These are phyloP conservation scores for Hylaeus anthracinus DNA, from an alignment of 1,140 invertebrate species.

Conservation along the genomic window DNA sequence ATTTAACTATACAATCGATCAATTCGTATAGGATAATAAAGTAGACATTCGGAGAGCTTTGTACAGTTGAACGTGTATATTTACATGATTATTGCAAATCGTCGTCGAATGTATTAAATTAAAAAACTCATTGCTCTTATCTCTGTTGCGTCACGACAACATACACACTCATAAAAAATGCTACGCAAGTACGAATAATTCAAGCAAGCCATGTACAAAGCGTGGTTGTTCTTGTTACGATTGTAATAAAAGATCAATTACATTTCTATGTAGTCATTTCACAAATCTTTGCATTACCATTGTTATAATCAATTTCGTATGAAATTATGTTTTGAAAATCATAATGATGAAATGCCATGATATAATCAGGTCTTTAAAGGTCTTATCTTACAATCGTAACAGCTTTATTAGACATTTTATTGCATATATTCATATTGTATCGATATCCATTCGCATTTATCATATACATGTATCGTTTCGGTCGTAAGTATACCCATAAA, in stretches of 20 bases:
- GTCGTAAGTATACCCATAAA: slow-evolving; percentile 35
- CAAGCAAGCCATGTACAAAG: slow-evolving; percentile 51
- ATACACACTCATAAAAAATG: slow-evolving; percentile 46
- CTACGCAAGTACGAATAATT: slow-evolving; percentile 49
- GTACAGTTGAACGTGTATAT: slow-evolving; percentile 58
- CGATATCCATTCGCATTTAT: slow-evolving; percentile 39
- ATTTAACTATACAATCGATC: neutral
- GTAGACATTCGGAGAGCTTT: neutral
- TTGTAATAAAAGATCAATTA: slow-evolving; percentile 56
- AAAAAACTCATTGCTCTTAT: slow-evolving; percentile 45
- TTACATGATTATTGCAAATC: slow-evolving; percentile 68
- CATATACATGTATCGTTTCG: slow-evolving; percentile 32
- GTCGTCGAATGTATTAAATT: slow-evolving; percentile 67
- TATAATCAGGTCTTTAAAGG: neutral
- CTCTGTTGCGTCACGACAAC: slow-evolving; percentile 21
- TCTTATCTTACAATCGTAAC: slow-evolving; percentile 54
- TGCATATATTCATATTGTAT: slow-evolving; percentile 33
- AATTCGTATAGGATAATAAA: slow-evolving; percentile 19
- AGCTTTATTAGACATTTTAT: slow-evolving; percentile 30
- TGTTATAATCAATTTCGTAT: too few relatives aligned
- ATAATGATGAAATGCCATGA: neutral
- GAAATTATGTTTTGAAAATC: neutral
- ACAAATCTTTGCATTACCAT: neutral
- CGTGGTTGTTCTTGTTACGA: slow-evolving; percentile 26
- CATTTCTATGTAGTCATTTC: neutral